Percentiles rank a stretch among this genome's conserved stretches.
Conservation (phyloP, 2,888 invertebrate genomes). For the Archips crataeganus region DNA sequence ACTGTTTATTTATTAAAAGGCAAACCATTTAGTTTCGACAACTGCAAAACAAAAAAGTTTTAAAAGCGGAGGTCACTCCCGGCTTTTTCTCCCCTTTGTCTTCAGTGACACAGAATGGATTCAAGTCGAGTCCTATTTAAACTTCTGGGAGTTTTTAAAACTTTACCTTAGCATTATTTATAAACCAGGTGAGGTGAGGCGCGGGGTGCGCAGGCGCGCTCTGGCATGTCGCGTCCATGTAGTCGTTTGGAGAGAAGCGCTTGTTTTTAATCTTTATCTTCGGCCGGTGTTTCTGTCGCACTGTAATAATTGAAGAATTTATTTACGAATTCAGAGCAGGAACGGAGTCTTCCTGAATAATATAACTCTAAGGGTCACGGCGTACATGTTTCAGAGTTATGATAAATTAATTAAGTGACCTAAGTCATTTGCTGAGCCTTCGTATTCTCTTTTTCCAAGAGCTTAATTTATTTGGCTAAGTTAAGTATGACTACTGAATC, state of each 20-base stretch:
- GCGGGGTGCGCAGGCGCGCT: conserved; percentile 90
- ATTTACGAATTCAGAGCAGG: conserved; percentile 16
- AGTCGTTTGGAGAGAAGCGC: conserved; percentile 88
- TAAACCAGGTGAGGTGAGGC: conserved; percentile 91
- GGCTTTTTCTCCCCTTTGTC: conserved; percentile 21
- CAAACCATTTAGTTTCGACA: conserved; percentile 12
- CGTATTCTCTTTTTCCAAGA: background rate
- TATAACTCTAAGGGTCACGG: background rate
- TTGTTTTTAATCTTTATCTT: conserved; percentile 90
- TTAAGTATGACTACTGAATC: background rate
- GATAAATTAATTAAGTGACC: conserved; percentile 14
- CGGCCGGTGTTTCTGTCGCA: conserved; percentile 89
- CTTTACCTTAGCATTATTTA: conserved; percentile 89
- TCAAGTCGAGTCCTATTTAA: conserved; percentile 32
- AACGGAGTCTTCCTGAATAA: conserved; percentile 4
- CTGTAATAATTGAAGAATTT: conserved; percentile 61
- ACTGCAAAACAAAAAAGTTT: conserved; percentile 19
- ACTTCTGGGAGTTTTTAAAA: conserved; percentile 19
- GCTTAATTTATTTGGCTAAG: background rate
- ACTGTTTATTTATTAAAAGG: conserved; percentile 1
- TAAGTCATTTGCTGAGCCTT: conserved; percentile 1
- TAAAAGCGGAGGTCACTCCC: conserved; percentile 14
- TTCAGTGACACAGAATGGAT: conserved; percentile 35
- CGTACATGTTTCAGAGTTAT: conserved; percentile 14
- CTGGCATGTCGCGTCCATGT: conserved; percentile 90